Percentiles rank a stretch among this genome's conserved stretches.
Evolutionary conservation across 2,113 vertebrate genomes (phyloP).

Genomic region (Ophthalmotilapia sp.): DNA sequence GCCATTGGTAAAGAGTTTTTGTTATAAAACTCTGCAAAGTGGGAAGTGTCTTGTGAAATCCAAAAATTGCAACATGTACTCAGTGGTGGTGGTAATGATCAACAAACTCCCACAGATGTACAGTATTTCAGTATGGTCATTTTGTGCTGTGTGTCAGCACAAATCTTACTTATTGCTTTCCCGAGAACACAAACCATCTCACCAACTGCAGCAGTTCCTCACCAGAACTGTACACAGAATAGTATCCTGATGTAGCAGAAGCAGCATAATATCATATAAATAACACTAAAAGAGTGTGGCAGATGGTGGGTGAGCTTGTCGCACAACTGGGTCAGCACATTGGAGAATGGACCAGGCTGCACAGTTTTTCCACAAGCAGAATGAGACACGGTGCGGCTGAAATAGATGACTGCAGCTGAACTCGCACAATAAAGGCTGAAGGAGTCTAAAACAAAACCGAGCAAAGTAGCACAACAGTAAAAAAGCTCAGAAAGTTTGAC

Average conservation of each 20-base stretch:
- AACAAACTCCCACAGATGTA: background rate
- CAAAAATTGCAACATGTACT: background rate
- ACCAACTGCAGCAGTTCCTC: background rate
- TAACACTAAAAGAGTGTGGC: slow-evolving; percentile 6
- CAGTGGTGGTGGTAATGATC: background rate
- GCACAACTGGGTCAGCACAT: slow-evolving; percentile 30
- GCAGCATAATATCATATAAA: slow-evolving; percentile 16
- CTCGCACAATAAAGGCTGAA: background rate
- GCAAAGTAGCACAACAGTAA: background rate
- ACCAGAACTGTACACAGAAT: background rate
- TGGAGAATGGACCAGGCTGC: background rate
- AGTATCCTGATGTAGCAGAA: background rate
- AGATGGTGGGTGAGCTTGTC: slow-evolving; percentile 20
- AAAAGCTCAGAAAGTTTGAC: background rate
- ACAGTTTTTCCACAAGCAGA: background rate
- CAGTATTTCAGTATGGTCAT: background rate
- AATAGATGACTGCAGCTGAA: slow-evolving; percentile 18
- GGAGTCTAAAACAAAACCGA: background rate
- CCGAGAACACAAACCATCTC: background rate
- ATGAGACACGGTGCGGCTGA: background rate
- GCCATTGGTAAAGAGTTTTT: background rate
- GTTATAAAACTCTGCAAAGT: background rate
- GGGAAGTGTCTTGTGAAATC: background rate
- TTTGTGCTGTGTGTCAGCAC: background rate
- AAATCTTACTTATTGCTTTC: background rate